These are phyloP conservation scores for Boulengeromyrus knoepffleri DNA, from an alignment of 2,113 vertebrate genomes.

Conservation along the genomic window DNA sequence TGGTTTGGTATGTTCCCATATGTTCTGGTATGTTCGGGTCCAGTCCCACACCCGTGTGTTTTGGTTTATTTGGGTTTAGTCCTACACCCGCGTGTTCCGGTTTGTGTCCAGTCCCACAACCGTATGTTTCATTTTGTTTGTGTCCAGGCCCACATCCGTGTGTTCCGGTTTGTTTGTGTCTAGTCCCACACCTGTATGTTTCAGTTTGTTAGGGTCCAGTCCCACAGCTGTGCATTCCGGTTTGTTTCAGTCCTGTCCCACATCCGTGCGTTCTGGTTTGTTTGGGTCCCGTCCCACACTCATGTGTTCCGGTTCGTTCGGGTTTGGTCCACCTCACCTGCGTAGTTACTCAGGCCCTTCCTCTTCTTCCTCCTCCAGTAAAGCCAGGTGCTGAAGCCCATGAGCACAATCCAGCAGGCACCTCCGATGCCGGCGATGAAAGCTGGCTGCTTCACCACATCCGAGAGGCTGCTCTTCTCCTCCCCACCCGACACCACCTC, in stretches of 20 bases:
- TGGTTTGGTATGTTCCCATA: not conserved
- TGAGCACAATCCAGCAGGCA: constrained; percentile 92
- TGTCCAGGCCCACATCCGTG: not conserved
- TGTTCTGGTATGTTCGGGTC: not conserved
- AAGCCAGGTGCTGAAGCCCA: constrained; percentile 95
- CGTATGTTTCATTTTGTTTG: constrained; percentile 53
- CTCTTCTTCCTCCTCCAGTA: constrained; percentile 96
- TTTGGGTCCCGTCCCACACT: not conserved
- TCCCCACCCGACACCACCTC: constrained; percentile 84
- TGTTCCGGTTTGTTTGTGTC: not conserved
- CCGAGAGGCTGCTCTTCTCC: constrained; percentile 84
- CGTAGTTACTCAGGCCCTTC: constrained; percentile 95
- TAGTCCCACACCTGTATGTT: not conserved
- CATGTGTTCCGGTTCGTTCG: not conserved
- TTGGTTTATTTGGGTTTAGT: not conserved
- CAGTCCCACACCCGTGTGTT: constrained; percentile 69
- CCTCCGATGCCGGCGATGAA: constrained; percentile 92
- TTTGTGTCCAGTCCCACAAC: not conserved
- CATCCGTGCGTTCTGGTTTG: not conserved
- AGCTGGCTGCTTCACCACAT: constrained; percentile 91
- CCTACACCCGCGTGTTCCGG: too few relatives aligned
- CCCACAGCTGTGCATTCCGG: not conserved
- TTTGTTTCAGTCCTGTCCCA: not conserved
- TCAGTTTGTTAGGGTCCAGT: not conserved
- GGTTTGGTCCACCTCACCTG: constrained; percentile 66